Conservation (phyloP, 2,888 invertebrate genomes). For the Petrophora chlorosata region DNA sequence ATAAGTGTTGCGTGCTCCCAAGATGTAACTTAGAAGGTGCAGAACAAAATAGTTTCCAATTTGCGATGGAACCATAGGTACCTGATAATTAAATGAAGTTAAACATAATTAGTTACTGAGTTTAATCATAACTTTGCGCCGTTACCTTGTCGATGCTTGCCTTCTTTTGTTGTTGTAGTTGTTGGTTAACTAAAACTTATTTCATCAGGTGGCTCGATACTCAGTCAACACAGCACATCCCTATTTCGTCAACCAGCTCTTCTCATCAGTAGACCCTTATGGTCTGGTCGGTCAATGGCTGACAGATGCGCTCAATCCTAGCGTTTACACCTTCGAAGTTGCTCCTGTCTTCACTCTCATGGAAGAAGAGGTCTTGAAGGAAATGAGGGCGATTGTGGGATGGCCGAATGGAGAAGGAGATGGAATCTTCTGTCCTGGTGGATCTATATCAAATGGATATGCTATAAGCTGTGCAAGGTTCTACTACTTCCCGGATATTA, state of each 20-base stretch:
- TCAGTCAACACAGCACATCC: constrained; percentile 96
- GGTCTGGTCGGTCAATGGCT: constrained; percentile 93
- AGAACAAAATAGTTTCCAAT: too few relatives aligned
- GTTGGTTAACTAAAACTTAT: background rate
- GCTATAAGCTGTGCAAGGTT: constrained; percentile 94
- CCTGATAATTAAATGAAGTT: too few relatives aligned
- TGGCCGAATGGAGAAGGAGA: constrained; percentile 90
- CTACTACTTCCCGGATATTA: constrained; percentile 88
- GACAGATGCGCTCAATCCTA: constrained; percentile 93
- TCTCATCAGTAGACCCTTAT: constrained; percentile 93
- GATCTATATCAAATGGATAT: constrained; percentile 95
- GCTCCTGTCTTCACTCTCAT: constrained; percentile 94
- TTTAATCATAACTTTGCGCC: too few relatives aligned
- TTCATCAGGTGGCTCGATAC: constrained; percentile 83
- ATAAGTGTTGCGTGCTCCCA: too few relatives aligned
- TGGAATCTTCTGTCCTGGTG: constrained; percentile 95
- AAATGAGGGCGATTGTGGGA: constrained; percentile 91
- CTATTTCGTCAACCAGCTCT: constrained; percentile 94
- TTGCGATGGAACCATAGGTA: too few relatives aligned
- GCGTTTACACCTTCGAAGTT: constrained; percentile 95
- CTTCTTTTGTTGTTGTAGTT: too few relatives aligned
- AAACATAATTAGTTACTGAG: too few relatives aligned
- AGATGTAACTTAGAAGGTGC: too few relatives aligned
- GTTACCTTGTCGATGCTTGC: too few relatives aligned
- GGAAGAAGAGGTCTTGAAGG: constrained; percentile 91